These are phyloP conservation scores for Halotydeus destructor DNA, from an alignment of 1,140 invertebrate genomes.

Conservation along the genomic window DNA sequence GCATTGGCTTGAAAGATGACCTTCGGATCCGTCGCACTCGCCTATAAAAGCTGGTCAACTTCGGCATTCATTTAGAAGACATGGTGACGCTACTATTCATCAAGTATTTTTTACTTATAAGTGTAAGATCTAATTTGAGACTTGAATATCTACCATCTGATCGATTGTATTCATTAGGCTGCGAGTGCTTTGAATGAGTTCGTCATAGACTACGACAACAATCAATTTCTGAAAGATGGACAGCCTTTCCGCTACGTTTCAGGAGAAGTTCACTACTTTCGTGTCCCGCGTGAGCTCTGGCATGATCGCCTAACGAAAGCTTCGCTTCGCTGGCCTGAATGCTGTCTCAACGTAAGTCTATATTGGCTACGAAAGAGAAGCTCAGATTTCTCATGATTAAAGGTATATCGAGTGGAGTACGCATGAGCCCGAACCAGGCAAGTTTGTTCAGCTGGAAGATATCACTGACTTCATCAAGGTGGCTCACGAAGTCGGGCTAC, in stretches of 20 bases:
- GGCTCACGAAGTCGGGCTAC: slow-evolving; percentile 25
- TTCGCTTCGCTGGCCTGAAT: slow-evolving; percentile 29
- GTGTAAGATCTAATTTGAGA: too few species aligned
- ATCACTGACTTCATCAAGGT: slow-evolving; percentile 21
- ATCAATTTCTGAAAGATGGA: slow-evolving; percentile 63
- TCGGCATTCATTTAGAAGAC: too few species aligned
- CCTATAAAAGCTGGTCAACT: too few species aligned
- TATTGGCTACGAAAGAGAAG: too few species aligned
- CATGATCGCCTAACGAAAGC: slow-evolving; percentile 28
- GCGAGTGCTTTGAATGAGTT: too few species aligned
- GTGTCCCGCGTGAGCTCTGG: slow-evolving; percentile 30
- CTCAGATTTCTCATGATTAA: slow-evolving; percentile 31
- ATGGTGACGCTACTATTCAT: too few species aligned
- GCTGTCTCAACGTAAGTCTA: slow-evolving; percentile 30
- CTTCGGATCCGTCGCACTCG: too few species aligned
- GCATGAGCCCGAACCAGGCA: slow-evolving; percentile 7
- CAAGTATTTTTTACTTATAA: too few species aligned
- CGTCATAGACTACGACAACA: slow-evolving; percentile 43
- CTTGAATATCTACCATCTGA: too few species aligned
- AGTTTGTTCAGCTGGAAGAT: slow-evolving; percentile 2
- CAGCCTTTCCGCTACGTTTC: slow-evolving; percentile 55
- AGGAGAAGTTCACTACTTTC: slow-evolving; percentile 36
- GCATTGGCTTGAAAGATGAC: too few species aligned
- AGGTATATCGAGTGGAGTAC: slow-evolving; percentile 12
- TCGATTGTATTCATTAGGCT: too few species aligned